Base-by-base conservation (phyloP, 2,888 invertebrate genomes). In the Cyaniris semiargus region DNA sequence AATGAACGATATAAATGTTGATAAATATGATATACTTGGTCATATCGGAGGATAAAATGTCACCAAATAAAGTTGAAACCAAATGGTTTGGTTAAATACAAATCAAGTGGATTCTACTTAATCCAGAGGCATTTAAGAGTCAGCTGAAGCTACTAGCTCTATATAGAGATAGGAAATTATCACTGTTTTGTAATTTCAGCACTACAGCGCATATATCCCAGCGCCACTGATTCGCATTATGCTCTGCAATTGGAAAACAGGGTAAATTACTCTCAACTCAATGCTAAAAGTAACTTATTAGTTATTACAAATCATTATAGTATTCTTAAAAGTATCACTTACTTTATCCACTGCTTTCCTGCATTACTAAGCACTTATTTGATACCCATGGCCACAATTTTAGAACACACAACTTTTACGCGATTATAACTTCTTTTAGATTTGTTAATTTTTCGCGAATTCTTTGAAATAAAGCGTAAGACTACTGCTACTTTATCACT, bases 51-150 rank as follows among this genome's bases (percentile, higher is more conserved):
- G 1, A 23, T 44, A 44, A 44, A 74, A 74, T 23, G 23, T 53
- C 27, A 53, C 74, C 48, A 53, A 23, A 48, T 27, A 74, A 74
- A 74, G 74, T 27, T 53, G 53, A 74, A 23, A 23, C 44, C 74
- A 27, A 23, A 48, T 23, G 48, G 53, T 74, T 74, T 74, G 38
- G 74, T 0, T 48, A 8, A 21, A 15, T 27, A 74, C 53, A 74
- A 74, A 74, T 53, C 48, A 8, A 44, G 23, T 48, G 74, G 21
- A 48, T 74, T 74, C 74, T 74, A 74, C 74, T 74, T 74, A 74
- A 74, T 74, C 48, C 27, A 18, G 53, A 15, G 27, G 18, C 53
- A 74, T 53, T 74, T 27, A 27, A 6, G 13, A 53, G 13, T 0
- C 38, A 44, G 5, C 38, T 44, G 38, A 44, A 44, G n/a, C n/a